These are phyloP conservation scores for Ectropis grisescens DNA, from an alignment of 1,140 invertebrate genomes.

Conservation along the genomic window DNA sequence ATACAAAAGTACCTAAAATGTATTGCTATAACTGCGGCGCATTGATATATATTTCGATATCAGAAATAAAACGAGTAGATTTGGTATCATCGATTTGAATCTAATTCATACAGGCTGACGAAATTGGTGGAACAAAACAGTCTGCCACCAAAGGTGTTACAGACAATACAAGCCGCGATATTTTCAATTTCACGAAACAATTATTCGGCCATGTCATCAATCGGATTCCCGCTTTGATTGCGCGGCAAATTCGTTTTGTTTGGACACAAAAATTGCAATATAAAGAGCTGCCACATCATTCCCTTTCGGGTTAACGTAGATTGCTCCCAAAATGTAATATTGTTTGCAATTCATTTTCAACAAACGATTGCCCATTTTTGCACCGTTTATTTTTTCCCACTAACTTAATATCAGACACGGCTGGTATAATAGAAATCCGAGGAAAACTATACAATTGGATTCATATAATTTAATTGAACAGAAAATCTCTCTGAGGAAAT, in stretches of 20 bases:
- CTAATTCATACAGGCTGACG: no score
- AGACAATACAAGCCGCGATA: conserved; percentile 48
- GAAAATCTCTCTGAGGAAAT: conserved; percentile 42
- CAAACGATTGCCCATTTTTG: conserved; percentile 60
- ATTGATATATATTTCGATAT: no score
- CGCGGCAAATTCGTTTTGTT: conserved; percentile 70
- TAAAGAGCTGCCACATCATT: conserved; percentile 70
- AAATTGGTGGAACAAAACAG: no score
- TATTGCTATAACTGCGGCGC: no score
- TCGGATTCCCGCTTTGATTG: conserved; percentile 69
- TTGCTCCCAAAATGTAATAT: conserved; percentile 68
- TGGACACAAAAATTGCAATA: conserved; percentile 70
- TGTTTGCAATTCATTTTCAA: conserved; percentile 67
- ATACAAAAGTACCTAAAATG: no score
- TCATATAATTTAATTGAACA: conserved; percentile 50
- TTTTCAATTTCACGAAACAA: conserved; percentile 70
- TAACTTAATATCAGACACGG: conserved; percentile 39
- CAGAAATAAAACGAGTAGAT: no score
- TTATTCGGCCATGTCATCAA: conserved; percentile 70
- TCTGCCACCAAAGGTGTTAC: conserved; percentile 56
- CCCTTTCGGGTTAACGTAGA: conserved; percentile 68
- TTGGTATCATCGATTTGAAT: no score
- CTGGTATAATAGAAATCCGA: conserved; percentile 12
- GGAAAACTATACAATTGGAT: conserved; percentile 25
- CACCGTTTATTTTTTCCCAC: conserved; percentile 45